These are phyloP conservation scores for Sphaerophoria taeniata DNA, from an alignment of 2,888 invertebrate species.

Conservation along the genomic window DNA sequence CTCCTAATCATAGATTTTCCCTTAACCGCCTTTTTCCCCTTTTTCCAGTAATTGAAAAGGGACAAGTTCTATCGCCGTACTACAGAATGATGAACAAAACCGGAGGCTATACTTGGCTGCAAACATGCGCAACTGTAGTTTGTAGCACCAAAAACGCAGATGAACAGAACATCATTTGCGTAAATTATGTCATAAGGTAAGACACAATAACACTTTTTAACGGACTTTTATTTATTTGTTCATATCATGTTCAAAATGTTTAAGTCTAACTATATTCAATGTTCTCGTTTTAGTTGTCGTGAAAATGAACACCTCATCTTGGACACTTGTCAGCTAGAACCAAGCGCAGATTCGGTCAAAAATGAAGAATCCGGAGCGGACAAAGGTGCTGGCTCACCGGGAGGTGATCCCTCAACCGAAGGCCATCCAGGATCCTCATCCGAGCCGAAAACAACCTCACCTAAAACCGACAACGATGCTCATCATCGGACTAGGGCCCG, in stretches of 20 bases:
- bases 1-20: conserved; percentile 18
- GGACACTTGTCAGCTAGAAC: conserved; percentile 96
- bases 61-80: conserved; percentile 98
- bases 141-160: conserved; percentile 98
- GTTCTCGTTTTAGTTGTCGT: conserved; percentile 77
- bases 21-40: conserved; percentile 69
- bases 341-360: conserved; percentile 89
- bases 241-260: background rate
- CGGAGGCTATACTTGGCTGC: conserved; percentile 98
- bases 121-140: conserved; percentile 98
- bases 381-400: conserved; percentile 94
- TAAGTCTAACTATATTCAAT: background rate
- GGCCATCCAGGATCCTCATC: conserved; percentile 82
- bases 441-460: conserved; percentile 82
- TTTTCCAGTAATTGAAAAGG: conserved; percentile 95
- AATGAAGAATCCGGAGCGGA: conserved; percentile 90
- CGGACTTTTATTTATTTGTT: too few relatives aligned
- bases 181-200: conserved; percentile 98
- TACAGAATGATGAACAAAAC: conserved; percentile 98
- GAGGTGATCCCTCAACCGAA: conserved; percentile 87
- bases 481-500: conserved; percentile 77
- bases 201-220: background rate
- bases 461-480: conserved; percentile 81
- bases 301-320: conserved; percentile 96
- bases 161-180: conserved; percentile 98